These are phyloP conservation scores for Notocelia uddmanniana DNA, from an alignment of 2,888 invertebrate species.

Conservation along the genomic window DNA sequence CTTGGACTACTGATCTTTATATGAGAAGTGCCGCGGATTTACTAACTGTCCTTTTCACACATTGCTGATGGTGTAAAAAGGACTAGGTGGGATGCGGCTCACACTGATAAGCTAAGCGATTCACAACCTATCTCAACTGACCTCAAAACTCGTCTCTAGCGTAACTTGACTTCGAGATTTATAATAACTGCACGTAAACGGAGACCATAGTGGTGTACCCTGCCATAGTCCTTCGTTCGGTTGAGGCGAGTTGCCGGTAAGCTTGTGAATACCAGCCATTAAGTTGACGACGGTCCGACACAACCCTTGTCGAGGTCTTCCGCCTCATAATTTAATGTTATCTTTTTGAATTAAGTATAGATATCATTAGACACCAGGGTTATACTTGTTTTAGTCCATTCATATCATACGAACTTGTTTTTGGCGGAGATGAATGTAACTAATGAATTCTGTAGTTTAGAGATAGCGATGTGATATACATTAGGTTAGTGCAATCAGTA, in stretches of 20 bases:
- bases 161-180: not conserved
- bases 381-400: slow-evolving; percentile 4
- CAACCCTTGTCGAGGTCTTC: slow-evolving; percentile 52
- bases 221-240: not conserved
- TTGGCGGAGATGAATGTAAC: slow-evolving; percentile 3
- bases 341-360: slow-evolving; percentile 10
- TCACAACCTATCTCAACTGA: not conserved
- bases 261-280: not conserved
- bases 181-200: not conserved
- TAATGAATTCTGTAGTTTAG: not conserved
- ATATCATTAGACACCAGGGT: slow-evolving; percentile 9
- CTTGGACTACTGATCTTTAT: slow-evolving; percentile 61
- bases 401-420: not conserved
- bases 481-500: not conserved
- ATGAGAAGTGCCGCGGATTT: slow-evolving; percentile 5
- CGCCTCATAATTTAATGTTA: slow-evolving; percentile 34
- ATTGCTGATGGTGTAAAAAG: not conserved
- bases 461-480: not conserved
- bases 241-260: not conserved
- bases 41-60: slow-evolving; percentile 13
- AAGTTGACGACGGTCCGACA: slow-evolving; percentile 30
- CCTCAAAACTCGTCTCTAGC: not conserved
- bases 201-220: no score
- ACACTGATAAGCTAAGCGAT: slow-evolving; percentile 18
- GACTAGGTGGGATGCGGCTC: slow-evolving; percentile 8